phyloP scores from a whole-genome alignment of 2,888 invertebrate genomes.

The Epinotia bilunana region DNA sequence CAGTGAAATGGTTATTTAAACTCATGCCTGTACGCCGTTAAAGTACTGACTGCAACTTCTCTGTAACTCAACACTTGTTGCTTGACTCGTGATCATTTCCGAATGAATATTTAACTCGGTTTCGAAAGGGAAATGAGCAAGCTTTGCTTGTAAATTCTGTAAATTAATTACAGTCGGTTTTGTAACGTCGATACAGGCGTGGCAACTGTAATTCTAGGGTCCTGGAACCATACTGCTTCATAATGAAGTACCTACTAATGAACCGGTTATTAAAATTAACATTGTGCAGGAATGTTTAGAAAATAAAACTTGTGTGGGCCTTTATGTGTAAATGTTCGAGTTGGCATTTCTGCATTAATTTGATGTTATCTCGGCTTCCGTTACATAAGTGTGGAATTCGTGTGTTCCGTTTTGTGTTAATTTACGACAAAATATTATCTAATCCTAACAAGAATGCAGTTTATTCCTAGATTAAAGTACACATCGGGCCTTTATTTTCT shows the following conservation, averaged over 20 bases:
- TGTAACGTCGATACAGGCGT: conserved; percentile 18
- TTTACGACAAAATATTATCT: background rate
- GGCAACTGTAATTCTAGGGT: conserved; percentile 10
- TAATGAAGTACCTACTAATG: conserved; percentile 10
- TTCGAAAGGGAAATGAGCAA: conserved; percentile 43
- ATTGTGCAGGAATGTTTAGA: conserved; percentile 19
- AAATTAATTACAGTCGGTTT: conserved; percentile 33
- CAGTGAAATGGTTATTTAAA: background rate
- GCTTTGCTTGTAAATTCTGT: conserved; percentile 29
- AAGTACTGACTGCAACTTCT: conserved; percentile 5
- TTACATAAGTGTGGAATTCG: conserved; percentile 11
- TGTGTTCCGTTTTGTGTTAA: background rate
- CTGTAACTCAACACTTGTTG: conserved; percentile 27
- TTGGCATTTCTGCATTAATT: conserved; percentile 26
- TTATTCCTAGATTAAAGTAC: background rate
- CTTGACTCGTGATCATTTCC: conserved; percentile 39
- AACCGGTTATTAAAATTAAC: conserved; percentile 1
- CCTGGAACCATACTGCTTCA: background rate
- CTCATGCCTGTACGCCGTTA: background rate
- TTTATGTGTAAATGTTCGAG: conserved; percentile 6
- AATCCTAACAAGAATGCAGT: background rate
- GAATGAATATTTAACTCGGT: conserved; percentile 42
- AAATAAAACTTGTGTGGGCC: conserved; percentile 23
- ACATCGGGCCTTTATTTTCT: no score
- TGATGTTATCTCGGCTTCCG: conserved; percentile 33